A percentile compares a stretch with the other conserved stretches of the same genome.
Conservation (phyloP, 1,140 invertebrate species). For the Scaptodrosophila lebanonensis region DNA sequence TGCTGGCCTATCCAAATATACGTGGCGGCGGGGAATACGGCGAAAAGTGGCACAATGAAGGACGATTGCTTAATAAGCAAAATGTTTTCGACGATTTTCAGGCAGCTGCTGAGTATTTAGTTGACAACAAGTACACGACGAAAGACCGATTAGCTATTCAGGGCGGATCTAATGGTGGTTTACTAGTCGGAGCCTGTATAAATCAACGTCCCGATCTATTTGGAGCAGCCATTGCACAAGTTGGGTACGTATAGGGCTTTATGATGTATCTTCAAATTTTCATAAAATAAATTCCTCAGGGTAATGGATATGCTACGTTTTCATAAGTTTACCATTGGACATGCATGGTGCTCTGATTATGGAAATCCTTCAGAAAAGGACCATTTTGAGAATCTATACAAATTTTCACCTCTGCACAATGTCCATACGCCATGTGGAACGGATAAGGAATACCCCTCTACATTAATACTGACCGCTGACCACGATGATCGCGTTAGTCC, state of each 20-base stretch:
- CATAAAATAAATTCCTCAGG: conserved; percentile 78
- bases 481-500: conserved; percentile 99
- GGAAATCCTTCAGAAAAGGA: conserved; percentile 92
- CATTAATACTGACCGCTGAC: conserved; percentile 94
- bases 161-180: conserved; percentile 97
- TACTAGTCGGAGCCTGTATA: conserved; percentile 93
- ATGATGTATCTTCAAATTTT: neutral
- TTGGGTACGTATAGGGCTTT: conserved; percentile 83
- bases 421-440: conserved; percentile 82
- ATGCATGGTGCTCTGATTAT: conserved; percentile 97
- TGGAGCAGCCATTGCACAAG: conserved; percentile 92
- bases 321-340: conserved; percentile 98
- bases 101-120: conserved; percentile 92
- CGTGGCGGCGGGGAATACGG: conserved; percentile 99
- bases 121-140: conserved; percentile 89
- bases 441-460: conserved; percentile 90
- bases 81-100: conserved; percentile 99
- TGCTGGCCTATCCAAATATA: conserved; percentile 95
- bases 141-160: conserved; percentile 89
- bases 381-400: conserved; percentile 92
- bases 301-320: conserved; percentile 98
- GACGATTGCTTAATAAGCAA: conserved; percentile 95
- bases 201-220: conserved; percentile 98
- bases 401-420: conserved; percentile 98
- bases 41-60: conserved; percentile 96